Evolutionary conservation across 1,140 invertebrate genomes (phyloP), one percentile per base, ranked within the genome.

Genomic region (Pissodes strobi): DNA sequence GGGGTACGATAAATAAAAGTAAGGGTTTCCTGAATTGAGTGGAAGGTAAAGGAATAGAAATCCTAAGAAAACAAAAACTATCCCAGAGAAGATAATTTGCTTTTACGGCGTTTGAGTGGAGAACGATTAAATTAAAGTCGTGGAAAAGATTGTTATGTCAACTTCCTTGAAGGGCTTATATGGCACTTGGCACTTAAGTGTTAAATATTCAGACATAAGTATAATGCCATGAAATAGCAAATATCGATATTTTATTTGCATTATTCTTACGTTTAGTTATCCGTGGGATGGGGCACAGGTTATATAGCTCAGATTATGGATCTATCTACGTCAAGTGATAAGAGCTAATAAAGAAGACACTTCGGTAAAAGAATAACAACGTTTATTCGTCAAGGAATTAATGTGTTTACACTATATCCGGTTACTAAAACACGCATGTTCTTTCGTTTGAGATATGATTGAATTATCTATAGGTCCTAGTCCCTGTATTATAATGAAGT

Each of bases 141-240:
- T 45, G n/a, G 41, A 45, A 49, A 49, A 22, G 46, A 49, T 49
- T 49, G 46, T n/a, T 45, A n/a, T 45, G n/a, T 15, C 18, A 15
- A 12, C 18, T 22, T 12, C 46, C 46, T 12, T 23, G 12, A 43
- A 17, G 17, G 12, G 39, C 12, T 12, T 8, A 15, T 17, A 43
- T 13, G 8, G 17, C 17, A 9, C 8, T 8, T 9, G 17, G 8
- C 9, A 1, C 39, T 1, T 8, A 43, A 43, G n/a, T n/a, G n/a
- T n/a, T n/a, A n/a, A n/a, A n/a, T n/a, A n/a, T n/a, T n/a, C n/a
- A n/a, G n/a, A n/a, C n/a, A n/a, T n/a, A n/a, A n/a, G n/a, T n/a
- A n/a, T n/a, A n/a, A n/a, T n/a, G n/a, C n/a, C n/a, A n/a, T n/a
- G n/a, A n/a, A n/a, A n/a, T n/a, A n/a, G n/a, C n/a, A n/a, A 43